Evolutionary conservation across 2,888 invertebrate species (phyloP).

Genomic region (Syritta pipiens): DNA sequence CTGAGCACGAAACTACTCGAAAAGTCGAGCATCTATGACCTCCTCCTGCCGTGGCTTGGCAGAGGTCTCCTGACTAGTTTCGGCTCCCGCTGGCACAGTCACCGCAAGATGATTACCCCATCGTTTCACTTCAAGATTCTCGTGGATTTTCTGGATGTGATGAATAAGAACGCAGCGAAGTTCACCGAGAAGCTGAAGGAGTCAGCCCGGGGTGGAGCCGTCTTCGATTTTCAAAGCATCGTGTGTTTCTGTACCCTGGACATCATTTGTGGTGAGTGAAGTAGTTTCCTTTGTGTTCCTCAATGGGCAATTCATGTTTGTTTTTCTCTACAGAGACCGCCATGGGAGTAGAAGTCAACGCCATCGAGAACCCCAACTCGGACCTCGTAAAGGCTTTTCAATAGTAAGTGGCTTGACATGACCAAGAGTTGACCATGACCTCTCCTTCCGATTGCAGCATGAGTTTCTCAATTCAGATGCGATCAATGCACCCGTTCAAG

Average conservation of each 20-base stretch:
- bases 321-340: conserved; percentile 80
- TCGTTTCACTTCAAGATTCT: conserved; percentile 81
- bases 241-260: conserved; percentile 80
- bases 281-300: too few species aligned
- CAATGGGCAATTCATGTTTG: too few species aligned
- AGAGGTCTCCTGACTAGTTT: conserved; percentile 79
- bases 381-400: conserved; percentile 81
- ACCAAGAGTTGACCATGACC: not conserved
- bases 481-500: conserved; percentile 72
- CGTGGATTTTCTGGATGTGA: conserved; percentile 79
- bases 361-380: conserved; percentile 79
- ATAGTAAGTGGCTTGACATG: conserved; percentile 74
- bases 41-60: conserved; percentile 80
- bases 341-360: conserved; percentile 82
- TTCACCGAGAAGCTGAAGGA: conserved; percentile 77
- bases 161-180: conserved; percentile 80
- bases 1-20: conserved; percentile 78
- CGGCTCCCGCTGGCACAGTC: conserved; percentile 80
- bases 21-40: conserved; percentile 79
- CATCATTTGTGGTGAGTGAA: conserved; percentile 79
- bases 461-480: conserved; percentile 74
- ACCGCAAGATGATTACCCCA: conserved; percentile 81
- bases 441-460: conserved; percentile 71
- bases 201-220: conserved; percentile 72
- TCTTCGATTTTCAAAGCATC: conserved; percentile 80